Percentiles rank a stretch among this genome's conserved stretches.
These are phyloP conservation scores for Parnassius apollo DNA, from an alignment of 2,888 invertebrate genomes.

Conservation along the genomic window DNA sequence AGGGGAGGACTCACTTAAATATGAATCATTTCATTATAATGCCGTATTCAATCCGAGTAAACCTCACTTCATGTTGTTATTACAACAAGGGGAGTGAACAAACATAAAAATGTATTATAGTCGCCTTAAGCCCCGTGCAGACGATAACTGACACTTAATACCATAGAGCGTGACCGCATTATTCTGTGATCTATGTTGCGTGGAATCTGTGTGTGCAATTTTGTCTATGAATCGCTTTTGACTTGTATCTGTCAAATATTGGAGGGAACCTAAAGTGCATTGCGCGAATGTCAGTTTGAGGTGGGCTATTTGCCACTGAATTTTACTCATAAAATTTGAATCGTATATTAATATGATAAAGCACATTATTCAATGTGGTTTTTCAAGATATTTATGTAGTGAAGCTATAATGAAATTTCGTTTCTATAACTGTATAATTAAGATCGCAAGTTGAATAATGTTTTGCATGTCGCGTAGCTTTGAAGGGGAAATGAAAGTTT, in stretches of 20 bases:
- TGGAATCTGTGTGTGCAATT: slow-evolving; percentile 51
- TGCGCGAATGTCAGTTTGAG: slow-evolving; percentile 27
- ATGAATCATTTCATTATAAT: slow-evolving; percentile 82
- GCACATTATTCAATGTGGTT: slow-evolving; percentile 21
- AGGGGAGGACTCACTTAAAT: slow-evolving; percentile 80
- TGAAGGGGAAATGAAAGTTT: slow-evolving; percentile 56
- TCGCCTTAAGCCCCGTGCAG: slow-evolving; percentile 73
- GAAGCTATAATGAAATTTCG: slow-evolving; percentile 16
- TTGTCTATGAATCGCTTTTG: slow-evolving; percentile 65
- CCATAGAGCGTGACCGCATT: slow-evolving; percentile 80
- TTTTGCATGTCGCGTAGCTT: slow-evolving; percentile 7
- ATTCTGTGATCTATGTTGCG: slow-evolving; percentile 78
- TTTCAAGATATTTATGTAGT: background rate
- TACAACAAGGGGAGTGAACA: slow-evolving; percentile 68
- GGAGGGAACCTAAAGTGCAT: slow-evolving; percentile 53
- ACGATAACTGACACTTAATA: slow-evolving; percentile 80
- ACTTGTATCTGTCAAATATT: slow-evolving; percentile 60
- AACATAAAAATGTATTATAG: slow-evolving; percentile 72
- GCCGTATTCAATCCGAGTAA: slow-evolving; percentile 79
- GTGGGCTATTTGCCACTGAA: slow-evolving; percentile 9
- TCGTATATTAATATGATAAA: slow-evolving; percentile 40
- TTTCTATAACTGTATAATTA: slow-evolving; percentile 29
- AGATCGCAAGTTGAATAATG: slow-evolving; percentile 47
- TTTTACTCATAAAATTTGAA: slow-evolving; percentile 28
- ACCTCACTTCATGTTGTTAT: slow-evolving; percentile 78